phyloP scores from a whole-genome alignment of 92 coral and sea anemone species.

The Umimayanthus chanpuru region DNA sequence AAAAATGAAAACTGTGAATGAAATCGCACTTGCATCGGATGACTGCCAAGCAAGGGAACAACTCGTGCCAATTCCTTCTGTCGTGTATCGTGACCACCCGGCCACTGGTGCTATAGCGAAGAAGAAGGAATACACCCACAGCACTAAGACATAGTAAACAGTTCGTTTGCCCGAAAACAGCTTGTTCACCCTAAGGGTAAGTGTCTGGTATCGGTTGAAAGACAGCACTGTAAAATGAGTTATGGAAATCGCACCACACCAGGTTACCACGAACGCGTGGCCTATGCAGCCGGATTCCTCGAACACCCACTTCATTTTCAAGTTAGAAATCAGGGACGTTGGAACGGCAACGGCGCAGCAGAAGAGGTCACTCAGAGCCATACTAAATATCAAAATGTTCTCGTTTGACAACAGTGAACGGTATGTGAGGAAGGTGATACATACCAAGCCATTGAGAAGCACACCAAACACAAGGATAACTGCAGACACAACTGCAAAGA shows the following conservation, averaged over 20 bases:
- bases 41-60: slow-evolving; percentile 27
- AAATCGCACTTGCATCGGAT: neutral
- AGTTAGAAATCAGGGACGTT: slow-evolving; percentile 19
- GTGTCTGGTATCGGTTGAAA: slow-evolving; percentile 6
- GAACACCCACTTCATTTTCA: neutral
- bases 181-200: neutral
- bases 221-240: slow-evolving; percentile 21
- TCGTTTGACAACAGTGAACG: slow-evolving; percentile 21
- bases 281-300: slow-evolving; percentile 14
- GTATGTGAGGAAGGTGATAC: slow-evolving; percentile 8
- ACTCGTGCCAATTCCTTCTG: slow-evolving; percentile 28
- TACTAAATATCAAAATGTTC: slow-evolving; percentile 23
- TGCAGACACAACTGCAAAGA: neutral
- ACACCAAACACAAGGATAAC: neutral
- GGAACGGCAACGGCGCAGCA: slow-evolving; percentile 15
- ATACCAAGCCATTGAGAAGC: neutral
- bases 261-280: slow-evolving; percentile 16
- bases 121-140: slow-evolving; percentile 19
- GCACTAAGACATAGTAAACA: neutral
- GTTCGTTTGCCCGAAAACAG: slow-evolving; percentile 1
- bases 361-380: slow-evolving; percentile 3
- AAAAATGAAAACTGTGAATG: slow-evolving; percentile 2
- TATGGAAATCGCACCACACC: slow-evolving; percentile 16
- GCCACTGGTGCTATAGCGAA: neutral
- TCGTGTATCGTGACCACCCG: slow-evolving; percentile 24